Percentiles rank a stretch among this genome's conserved stretches.
phyloP scores from a whole-genome alignment of 2,797 vertebrate species.

The Artibeus lituratus region DNA sequence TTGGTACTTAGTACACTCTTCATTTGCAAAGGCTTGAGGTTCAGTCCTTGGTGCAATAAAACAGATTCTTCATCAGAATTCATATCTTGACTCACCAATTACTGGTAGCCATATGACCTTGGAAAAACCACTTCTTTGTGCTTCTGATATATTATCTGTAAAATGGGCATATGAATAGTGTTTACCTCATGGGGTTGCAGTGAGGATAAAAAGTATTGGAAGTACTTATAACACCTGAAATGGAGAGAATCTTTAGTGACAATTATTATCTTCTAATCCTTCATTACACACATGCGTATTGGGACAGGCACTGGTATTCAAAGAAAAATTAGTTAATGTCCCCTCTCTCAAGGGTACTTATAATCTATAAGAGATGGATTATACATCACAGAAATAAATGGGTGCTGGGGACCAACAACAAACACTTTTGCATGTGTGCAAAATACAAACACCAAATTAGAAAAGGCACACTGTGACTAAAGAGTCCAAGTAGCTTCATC shows the following conservation, averaged over 20 bases:
- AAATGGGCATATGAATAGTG: not conserved
- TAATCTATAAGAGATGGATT: not conserved
- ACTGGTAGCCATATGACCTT: not conserved
- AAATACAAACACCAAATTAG: not conserved
- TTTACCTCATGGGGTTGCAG: not conserved
- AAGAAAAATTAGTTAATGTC: not conserved
- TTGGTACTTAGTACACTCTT: not conserved
- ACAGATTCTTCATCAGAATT: not conserved
- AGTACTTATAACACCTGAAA: not conserved
- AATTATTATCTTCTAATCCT: not conserved
- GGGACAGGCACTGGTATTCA: not conserved
- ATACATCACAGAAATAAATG: not conserved
- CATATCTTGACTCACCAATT: not conserved
- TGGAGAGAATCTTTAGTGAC: not conserved
- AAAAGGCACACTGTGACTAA: not conserved
- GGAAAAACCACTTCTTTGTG: not conserved
- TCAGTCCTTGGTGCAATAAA: not conserved
- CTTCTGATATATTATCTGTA: not conserved
- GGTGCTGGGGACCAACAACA: not conserved
- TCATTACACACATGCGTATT: not conserved
- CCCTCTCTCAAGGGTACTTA: not conserved
- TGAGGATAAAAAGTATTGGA: not conserved
- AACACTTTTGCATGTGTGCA: not conserved
- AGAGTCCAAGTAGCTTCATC: not conserved
- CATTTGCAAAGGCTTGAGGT: not conserved